Base-by-base conservation (phyloP, 2,113 vertebrate genomes). In the Morone chrysops region DNA sequence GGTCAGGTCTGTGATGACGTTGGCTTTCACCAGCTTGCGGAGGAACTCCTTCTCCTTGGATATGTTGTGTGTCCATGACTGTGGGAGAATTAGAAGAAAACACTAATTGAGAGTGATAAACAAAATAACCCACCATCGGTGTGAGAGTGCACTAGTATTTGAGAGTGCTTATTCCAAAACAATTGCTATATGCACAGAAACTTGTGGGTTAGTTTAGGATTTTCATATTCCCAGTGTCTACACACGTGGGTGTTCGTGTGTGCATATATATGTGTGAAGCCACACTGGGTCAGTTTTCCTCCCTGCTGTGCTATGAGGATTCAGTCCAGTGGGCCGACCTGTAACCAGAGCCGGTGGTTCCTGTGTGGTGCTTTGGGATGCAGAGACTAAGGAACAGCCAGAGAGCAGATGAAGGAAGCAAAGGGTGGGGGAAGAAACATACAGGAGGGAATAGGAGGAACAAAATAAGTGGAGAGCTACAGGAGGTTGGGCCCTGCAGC, bases 11-110 rank as follows among this genome's bases (percentile, higher is more conserved):
- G 96, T 96, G 94, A 99, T 97, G 82, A 99, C 95, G 16, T 92
- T 96, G 47, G 97, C 97, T 94, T 96, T 99, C 83, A 99, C 98
- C 93, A 99, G 94, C 91, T 99, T 99, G 84, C 95, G 94, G 66
- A 99, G 96, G 90, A 99, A 99, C 84, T 99, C 97, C 87, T 99
- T 99, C 92, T 99, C 98, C 89, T 97, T 96, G 75, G 96, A 94
- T 90, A 99, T 99, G 87, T 99, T 98, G 94, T 99, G 98, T 0
- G 98, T 99, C 98, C 98, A 99, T 31, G 98, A 99, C 98, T 99
- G 92, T 9, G 67, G 82, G 86, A 22, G 40, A 90, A 88, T 86
- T 3, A 78, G 63, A 71, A 68, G 54, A 78, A 45, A 61, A 0
- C 22, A 25, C 4, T 4, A 10, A 59, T 47, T 80, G n/a, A 82